Percentiles rank a stretch among this genome's conserved stretches.
Conservation (phyloP, 2,888 invertebrate species). For the Leptodirus hochenwartii region DNA sequence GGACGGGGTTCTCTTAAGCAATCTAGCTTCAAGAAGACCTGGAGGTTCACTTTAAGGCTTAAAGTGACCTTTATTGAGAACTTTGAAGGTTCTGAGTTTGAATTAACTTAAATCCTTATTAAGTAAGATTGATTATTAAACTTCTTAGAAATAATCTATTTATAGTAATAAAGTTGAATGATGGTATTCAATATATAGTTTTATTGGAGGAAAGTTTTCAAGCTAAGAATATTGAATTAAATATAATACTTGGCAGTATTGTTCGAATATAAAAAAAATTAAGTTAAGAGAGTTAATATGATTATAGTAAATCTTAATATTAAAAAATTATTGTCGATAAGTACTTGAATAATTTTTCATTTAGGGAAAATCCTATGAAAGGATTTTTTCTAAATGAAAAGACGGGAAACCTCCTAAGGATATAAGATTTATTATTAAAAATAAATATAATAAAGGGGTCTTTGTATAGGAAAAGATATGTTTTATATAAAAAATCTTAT, state of each 20-base stretch:
- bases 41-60: conserved; percentile 31
- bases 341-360: conserved; percentile 36
- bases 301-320: conserved; percentile 30
- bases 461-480: conserved; percentile 30
- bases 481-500: conserved; percentile 32
- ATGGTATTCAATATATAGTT: conserved; percentile 12
- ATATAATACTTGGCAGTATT: conserved; percentile 31
- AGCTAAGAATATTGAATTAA: conserved; percentile 20
- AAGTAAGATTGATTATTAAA: conserved; percentile 10
- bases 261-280: conserved; percentile 38
- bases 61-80: conserved; percentile 36
- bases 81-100: conserved; percentile 46
- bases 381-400: no score
- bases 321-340: conserved; percentile 28
- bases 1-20: no score
- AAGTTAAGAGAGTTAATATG: conserved; percentile 32
- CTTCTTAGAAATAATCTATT: conserved; percentile 17
- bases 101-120: conserved; percentile 38
- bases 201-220: conserved; percentile 1
- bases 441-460: conserved; percentile 28
- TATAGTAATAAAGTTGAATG: conserved; percentile 18
- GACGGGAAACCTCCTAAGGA: conserved; percentile 39
- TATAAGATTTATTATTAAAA: conserved; percentile 33
- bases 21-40: no score
- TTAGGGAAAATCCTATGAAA: conserved; percentile 43